phyloP scores from a whole-genome alignment of 1,140 invertebrate genomes.

The Adoxophyes honmai region DNA sequence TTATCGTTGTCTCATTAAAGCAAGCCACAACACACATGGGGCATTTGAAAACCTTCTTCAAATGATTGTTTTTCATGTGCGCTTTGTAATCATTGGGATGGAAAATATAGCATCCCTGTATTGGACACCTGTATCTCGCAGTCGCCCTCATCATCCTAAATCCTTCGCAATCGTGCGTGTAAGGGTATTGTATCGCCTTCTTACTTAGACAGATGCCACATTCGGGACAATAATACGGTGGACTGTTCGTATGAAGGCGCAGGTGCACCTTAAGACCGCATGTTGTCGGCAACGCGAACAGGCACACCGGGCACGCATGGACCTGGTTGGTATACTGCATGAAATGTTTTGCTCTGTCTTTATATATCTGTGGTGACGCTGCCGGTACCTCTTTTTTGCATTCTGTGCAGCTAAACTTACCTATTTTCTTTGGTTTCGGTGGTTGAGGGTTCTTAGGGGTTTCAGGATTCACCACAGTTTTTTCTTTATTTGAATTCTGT shows the following conservation, averaged over 20 bases:
- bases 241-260: conserved; percentile 61
- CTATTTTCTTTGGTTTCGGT: background rate
- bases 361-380: conserved; percentile 26
- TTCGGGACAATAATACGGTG: conserved; percentile 76
- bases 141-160: conserved; percentile 74
- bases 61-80: conserved; percentile 66
- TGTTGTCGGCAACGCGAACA: conserved; percentile 62
- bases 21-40: conserved; percentile 53
- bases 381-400: conserved; percentile 44
- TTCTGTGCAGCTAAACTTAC: conserved; percentile 37
- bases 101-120: conserved; percentile 55
- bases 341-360: conserved; percentile 55
- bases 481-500: background rate
- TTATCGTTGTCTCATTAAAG: conserved; percentile 45
- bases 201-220: conserved; percentile 65
- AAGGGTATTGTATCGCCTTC: conserved; percentile 46
- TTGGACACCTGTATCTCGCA: conserved; percentile 59
- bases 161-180: conserved; percentile 70
- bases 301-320: conserved; percentile 61
- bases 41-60: conserved; percentile 67
- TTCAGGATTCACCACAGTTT: conserved; percentile 18
- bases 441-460: conserved; percentile 16
- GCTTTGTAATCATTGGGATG: conserved; percentile 60
- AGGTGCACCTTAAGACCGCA: conserved; percentile 72
- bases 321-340: conserved; percentile 43